Percentiles rank a stretch among this genome's conserved stretches.
phyloP scores from a whole-genome alignment of 2,888 invertebrate species.

The Liposcelis brunnea region DNA sequence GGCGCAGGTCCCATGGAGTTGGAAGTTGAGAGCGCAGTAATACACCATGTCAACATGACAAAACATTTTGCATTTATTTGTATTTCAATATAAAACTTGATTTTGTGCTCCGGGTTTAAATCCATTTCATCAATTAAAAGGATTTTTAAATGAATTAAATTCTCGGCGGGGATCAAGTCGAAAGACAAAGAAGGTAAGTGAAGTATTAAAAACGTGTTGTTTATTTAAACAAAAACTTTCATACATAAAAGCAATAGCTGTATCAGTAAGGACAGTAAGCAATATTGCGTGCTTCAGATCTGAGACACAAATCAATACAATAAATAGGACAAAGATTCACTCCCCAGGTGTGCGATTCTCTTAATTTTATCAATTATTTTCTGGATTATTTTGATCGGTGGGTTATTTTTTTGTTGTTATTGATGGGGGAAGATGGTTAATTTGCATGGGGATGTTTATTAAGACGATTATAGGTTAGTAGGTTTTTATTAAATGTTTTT shows the following conservation, averaged over 20 bases:
- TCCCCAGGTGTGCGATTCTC: neutral
- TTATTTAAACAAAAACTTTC: no score
- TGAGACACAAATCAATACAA: slow-evolving; percentile 6
- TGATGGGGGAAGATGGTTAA: no score
- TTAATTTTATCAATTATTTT: neutral
- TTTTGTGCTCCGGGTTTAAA: no score
- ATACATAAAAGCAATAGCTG: neutral
- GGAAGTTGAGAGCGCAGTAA: slow-evolving; percentile 1
- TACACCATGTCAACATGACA: slow-evolving; percentile 9
- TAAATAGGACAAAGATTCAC: slow-evolving; percentile 5
- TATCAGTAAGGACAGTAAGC: slow-evolving; percentile 5
- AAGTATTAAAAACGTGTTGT: no score
- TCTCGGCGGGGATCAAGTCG: no score
- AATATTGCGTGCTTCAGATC: slow-evolving; percentile 6
- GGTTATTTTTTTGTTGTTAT: neutral
- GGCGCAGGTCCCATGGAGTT: neutral
- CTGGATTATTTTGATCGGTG: neutral
- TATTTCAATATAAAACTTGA: no score
- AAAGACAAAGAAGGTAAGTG: no score
- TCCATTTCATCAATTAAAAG: no score
- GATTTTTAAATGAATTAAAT: no score
- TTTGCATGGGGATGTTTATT: no score
- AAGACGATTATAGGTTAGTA: no score
- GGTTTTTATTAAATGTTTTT: no score
- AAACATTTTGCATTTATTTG: slow-evolving; percentile 8